phyloP scores from a whole-genome alignment of 2,113 vertebrate genomes.

The Synodontis membranacea region DNA sequence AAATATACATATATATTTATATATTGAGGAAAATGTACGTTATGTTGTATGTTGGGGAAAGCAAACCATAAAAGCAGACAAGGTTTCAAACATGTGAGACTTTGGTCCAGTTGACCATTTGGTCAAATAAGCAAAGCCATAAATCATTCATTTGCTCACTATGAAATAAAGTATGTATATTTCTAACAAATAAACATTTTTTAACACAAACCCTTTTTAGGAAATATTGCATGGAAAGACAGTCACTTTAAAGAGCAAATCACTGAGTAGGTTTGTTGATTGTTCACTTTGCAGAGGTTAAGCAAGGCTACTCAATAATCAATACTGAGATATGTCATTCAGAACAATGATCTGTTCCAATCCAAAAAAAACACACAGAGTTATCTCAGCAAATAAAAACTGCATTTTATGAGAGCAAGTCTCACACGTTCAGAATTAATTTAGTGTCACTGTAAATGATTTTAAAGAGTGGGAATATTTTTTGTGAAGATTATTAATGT shows the following conservation, averaged over 20 bases:
- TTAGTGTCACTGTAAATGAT: background rate
- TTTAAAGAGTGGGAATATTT: background rate
- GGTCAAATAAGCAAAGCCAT: background rate
- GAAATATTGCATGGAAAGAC: background rate
- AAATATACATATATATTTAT: background rate
- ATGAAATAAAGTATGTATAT: background rate
- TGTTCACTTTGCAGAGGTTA: background rate
- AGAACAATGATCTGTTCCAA: background rate
- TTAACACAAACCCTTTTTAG: background rate
- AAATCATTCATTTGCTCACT: background rate
- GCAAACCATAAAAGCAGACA: background rate
- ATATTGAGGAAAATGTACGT: no score
- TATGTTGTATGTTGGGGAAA: background rate
- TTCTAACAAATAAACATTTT: background rate
- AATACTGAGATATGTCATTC: background rate
- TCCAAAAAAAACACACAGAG: background rate
- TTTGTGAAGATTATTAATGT: background rate
- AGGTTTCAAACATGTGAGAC: background rate
- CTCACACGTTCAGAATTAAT: background rate
- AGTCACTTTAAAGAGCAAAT: background rate
- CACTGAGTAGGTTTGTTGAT: background rate
- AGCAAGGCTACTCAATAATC: background rate
- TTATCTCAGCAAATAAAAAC: background rate
- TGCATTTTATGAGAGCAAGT: background rate
- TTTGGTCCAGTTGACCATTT: background rate